A percentile compares a stretch with the other conserved stretches of the same genome.
Evolutionary conservation across 2,888 invertebrate genomes (phyloP).

Genomic region (Microplitis deprimator): DNA sequence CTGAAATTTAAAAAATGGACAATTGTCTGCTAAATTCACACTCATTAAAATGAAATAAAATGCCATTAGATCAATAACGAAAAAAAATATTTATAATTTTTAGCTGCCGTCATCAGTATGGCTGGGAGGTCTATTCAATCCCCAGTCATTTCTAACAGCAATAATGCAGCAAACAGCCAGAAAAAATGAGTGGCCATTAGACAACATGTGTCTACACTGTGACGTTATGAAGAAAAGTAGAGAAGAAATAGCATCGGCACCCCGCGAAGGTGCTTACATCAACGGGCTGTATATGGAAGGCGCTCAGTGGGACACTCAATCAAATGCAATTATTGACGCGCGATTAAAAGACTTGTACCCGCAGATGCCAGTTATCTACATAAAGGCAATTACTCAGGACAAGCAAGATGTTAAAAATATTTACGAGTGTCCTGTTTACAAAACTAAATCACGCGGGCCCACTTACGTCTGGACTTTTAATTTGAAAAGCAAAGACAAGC

Average conservation of each 20-base stretch:
- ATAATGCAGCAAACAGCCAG: conserved; percentile 98
- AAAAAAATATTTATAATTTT: conserved; percentile 23
- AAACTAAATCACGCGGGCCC: conserved; percentile 88
- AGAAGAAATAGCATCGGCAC: conserved; percentile 88
- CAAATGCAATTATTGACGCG: conserved; percentile 87
- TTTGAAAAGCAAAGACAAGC: conserved; percentile 88
- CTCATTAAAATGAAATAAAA: no score
- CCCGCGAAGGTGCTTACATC: conserved; percentile 92
- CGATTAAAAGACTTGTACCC: conserved; percentile 92
- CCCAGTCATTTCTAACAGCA: conserved; percentile 95
- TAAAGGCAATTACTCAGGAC: conserved; percentile 90
- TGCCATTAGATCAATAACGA: no score
- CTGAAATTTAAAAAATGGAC: no score
- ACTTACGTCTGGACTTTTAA: conserved; percentile 98
- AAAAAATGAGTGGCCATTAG: conserved; percentile 95
- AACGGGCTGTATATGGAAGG: conserved; percentile 94
- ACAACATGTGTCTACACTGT: conserved; percentile 95
- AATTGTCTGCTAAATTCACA: no score
- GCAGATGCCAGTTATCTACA: conserved; percentile 89
- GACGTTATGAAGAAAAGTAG: conserved; percentile 93
- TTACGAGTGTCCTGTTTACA: conserved; percentile 95
- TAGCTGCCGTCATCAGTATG: conserved; percentile 89
- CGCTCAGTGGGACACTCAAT: conserved; percentile 89
- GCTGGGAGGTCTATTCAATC: conserved; percentile 97
- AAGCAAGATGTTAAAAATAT: conserved; percentile 89